Evolutionary conservation across 2,113 vertebrate species (phyloP).

Genomic region (Balaenoptera acutorostrata): DNA sequence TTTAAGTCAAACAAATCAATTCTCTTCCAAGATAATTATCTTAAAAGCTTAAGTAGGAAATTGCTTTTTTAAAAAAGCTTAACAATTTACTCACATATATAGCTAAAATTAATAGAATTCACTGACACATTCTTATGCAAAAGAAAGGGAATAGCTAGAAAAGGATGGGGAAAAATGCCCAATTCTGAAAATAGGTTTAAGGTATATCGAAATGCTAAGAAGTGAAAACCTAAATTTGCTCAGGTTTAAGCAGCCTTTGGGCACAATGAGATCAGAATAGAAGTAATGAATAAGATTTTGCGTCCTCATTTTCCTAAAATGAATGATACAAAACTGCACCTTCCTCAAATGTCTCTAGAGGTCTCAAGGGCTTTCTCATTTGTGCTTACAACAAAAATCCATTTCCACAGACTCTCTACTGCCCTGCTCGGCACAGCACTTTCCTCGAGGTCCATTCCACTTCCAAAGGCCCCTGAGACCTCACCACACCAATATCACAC

Average conservation of each 20-base stretch:
- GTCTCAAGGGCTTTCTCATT: background rate
- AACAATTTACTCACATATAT: background rate
- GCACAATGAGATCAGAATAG: background rate
- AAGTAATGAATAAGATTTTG: background rate
- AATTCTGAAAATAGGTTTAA: background rate
- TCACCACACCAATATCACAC: background rate
- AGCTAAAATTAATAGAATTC: background rate
- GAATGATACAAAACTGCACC: background rate
- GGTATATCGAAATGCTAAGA: background rate
- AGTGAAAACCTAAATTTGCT: background rate
- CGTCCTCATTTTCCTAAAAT: background rate
- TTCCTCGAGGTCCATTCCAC: background rate
- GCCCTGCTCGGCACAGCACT: background rate
- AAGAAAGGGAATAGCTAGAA: background rate
- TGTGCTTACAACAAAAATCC: background rate
- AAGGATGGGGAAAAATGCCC: background rate
- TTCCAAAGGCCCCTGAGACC: background rate
- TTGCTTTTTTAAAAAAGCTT: background rate
- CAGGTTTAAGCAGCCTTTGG: background rate
- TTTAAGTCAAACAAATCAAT: constrained; percentile 12
- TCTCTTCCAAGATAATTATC: background rate
- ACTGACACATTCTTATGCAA: background rate
- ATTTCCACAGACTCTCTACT: background rate
- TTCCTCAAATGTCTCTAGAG: background rate
- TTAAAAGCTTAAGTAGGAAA: background rate